Evolutionary conservation across 2,888 invertebrate species (phyloP).

Genomic region (Acronicta psi): DNA sequence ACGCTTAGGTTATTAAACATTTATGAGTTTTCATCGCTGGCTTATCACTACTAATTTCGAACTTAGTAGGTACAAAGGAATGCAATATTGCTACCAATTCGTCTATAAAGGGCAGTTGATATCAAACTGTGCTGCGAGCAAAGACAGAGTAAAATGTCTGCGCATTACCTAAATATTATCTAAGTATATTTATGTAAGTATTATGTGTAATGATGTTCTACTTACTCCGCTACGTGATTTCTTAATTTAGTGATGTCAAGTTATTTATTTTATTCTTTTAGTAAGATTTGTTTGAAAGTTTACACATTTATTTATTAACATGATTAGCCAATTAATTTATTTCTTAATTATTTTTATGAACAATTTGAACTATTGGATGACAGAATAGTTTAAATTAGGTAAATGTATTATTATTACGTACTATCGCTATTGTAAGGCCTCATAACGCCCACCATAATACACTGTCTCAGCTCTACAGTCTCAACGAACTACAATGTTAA

Average conservation of each 20-base stretch:
- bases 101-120: slow-evolving; percentile 43
- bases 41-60: slow-evolving; percentile 12
- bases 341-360: too few relatives aligned
- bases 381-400: slow-evolving; percentile 5
- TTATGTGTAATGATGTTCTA: slow-evolving; percentile 1
- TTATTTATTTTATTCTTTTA: background rate
- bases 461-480: slow-evolving; percentile 47
- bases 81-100: slow-evolving; percentile 37
- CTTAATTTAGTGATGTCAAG: slow-evolving; percentile 1
- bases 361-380: slow-evolving; percentile 19
- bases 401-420: slow-evolving; percentile 1
- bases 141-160: slow-evolving; percentile 38
- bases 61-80: slow-evolving; percentile 43
- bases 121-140: slow-evolving; percentile 30
- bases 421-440: slow-evolving; percentile 37
- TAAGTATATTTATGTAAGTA: too few relatives aligned
- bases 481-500: slow-evolving; percentile 20
- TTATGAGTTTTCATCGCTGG: background rate
- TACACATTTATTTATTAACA: slow-evolving; percentile 4
- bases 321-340: background rate
- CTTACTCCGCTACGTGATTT: slow-evolving; percentile 8
- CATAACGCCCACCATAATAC: slow-evolving; percentile 27
- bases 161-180: slow-evolving; percentile 9
- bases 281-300: background rate
- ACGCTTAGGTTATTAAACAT: background rate